Evolutionary conservation across 2,797 vertebrate species (phyloP).

Genomic region (Tenualosa ilisha): DNA sequence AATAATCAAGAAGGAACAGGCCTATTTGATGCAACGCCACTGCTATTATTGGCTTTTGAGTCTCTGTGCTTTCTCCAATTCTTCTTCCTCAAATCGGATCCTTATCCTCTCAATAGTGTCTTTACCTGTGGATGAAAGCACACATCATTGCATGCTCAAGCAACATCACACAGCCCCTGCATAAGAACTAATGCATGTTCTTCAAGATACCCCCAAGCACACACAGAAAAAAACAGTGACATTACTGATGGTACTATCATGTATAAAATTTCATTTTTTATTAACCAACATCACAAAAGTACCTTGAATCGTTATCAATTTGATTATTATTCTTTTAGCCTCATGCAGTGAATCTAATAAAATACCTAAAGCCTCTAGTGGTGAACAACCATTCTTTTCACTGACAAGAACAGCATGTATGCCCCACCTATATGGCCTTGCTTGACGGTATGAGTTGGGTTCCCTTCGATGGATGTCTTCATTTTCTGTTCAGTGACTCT

Average conservation of each 20-base stretch:
- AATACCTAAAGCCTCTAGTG: background rate
- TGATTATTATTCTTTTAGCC: background rate
- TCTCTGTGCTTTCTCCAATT: slow-evolving; percentile 31
- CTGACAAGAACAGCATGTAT: background rate
- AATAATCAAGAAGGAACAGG: background rate
- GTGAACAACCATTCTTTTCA: background rate
- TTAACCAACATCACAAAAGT: too few relatives aligned
- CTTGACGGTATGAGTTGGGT: background rate
- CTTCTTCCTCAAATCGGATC: slow-evolving; percentile 39
- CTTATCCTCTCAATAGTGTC: slow-evolving; percentile 40
- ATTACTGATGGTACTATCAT: too few relatives aligned
- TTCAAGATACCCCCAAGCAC: too few relatives aligned
- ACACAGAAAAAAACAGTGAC: too few relatives aligned
- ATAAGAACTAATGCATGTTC: too few relatives aligned
- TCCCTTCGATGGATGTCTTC: background rate
- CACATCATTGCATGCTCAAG: background rate
- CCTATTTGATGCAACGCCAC: background rate
- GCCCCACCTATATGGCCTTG: background rate
- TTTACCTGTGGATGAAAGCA: slow-evolving; percentile 23
- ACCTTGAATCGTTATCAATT: too few relatives aligned
- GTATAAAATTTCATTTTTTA: too few relatives aligned
- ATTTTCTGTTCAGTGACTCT: background rate
- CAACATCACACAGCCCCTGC: background rate
- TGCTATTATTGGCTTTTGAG: background rate
- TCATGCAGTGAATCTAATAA: background rate